Evolutionary conservation across 1,140 invertebrate genomes (phyloP), one percentile per base, ranked within the genome.

Genomic region (Drosophila lini): DNA sequence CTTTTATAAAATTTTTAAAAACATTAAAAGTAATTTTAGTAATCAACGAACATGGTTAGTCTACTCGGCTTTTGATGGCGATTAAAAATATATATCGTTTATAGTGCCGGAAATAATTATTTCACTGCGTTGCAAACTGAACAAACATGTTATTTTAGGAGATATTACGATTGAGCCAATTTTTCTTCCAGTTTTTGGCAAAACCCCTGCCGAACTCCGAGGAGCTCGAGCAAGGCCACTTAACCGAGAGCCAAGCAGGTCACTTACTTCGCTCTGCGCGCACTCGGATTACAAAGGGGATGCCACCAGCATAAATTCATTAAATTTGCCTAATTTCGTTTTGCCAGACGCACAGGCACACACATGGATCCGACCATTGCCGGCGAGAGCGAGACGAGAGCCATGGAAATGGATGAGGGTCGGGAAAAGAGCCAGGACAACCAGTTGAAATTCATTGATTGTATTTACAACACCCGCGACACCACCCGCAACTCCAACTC

Each of bases 381-480:
- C 50, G 41, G n/a, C 48, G 48, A 32, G 48, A 52, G 50, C 50
- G 31, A 34, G 31, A 15, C 50, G 38, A 56, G 28, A 41, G 58
- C 48, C 38, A 42, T 64, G 56, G 48, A 65, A 65, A 63, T 70
- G 60, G 70, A 76, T 79, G 76, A 59, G 65, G 56, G 59, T 40
- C n/a, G 69, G 45, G 73, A 16, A 22, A 16, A 10, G 62, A 50
- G 68, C 62, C 71, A 88, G 77, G 84, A 80, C 83, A 88, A 88
- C 83, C 83, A 83, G 83, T 88, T 88, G 84, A 89, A 89, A 89
- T 88, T 88, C 84, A 88, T 88, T 88, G 83, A 88, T 88, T 89
- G 83, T 88, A 88, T 88, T 88, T 88, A 89, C 83, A 88, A 62
- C 84, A 68, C 80, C 83, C 80, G 62, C 70, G 73, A 78, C 67